Percentiles rank a stretch among this genome's conserved stretches.
Evolutionary conservation across 92 coral and sea anemone genomes (phyloP).

Genomic region (Umimayanthus chanpuru): DNA sequence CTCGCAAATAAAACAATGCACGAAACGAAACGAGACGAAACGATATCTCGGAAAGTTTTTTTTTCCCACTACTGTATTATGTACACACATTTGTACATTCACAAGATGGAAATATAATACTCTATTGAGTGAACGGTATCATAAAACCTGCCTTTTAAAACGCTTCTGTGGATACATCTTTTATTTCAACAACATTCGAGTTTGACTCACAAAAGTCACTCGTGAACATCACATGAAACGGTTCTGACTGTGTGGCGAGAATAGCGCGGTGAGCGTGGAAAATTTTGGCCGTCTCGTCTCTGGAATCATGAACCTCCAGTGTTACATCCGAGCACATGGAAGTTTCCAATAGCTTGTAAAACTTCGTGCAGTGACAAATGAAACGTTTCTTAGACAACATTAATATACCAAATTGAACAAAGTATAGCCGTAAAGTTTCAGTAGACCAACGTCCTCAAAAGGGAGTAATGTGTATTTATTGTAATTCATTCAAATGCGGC

Average conservation of each 20-base stretch:
- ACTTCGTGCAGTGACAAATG: background rate
- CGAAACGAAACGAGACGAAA: too few relatives aligned
- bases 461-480: too few relatives aligned
- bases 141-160: background rate
- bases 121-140: too few relatives aligned
- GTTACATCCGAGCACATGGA: background rate
- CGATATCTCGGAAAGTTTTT: too few relatives aligned
- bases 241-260: background rate
- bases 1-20: too few relatives aligned
- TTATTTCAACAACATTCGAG: slow-evolving; percentile 2
- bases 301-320: background rate
- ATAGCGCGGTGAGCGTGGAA: background rate
- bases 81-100: too few relatives aligned
- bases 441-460: too few relatives aligned
- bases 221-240: slow-evolving; percentile 2
- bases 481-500: too few relatives aligned
- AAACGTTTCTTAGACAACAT: background rate
- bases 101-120: too few relatives aligned
- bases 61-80: too few relatives aligned
- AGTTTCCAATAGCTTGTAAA: background rate
- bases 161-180: background rate
- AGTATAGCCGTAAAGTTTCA: too few relatives aligned
- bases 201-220: background rate
- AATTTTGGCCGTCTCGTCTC: background rate
- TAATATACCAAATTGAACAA: too few relatives aligned